A percentile compares a stretch with the other conserved stretches of the same genome.
phyloP scores from a whole-genome alignment of 1,140 invertebrate genomes.

The Alviniconcha marisindica region DNA sequence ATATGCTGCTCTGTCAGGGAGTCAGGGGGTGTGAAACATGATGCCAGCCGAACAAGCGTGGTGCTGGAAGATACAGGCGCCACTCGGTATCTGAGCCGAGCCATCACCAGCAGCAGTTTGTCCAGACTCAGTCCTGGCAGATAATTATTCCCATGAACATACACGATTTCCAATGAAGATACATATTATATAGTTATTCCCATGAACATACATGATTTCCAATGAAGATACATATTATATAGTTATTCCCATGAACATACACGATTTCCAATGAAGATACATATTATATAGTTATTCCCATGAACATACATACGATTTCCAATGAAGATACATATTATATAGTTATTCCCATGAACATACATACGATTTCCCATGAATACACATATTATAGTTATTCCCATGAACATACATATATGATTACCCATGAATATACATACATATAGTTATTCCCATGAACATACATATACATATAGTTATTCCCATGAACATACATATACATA shows the following conservation, averaged over 20 bases:
- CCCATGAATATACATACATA: conserved; percentile 10
- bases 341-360: no score
- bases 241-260: no score
- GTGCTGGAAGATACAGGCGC: neutral
- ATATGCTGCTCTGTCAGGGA: neutral
- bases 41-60: neutral
- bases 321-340: no score
- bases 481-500: neutral
- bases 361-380: neutral
- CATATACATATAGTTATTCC: neutral
- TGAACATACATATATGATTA: neutral
- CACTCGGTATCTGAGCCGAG: neutral
- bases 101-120: conserved; percentile 2
- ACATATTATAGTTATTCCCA: no score
- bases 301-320: no score
- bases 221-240: conserved; percentile 5
- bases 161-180: neutral
- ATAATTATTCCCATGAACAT: neutral
- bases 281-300: neutral
- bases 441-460: no score
- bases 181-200: no score
- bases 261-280: neutral
- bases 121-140: conserved; percentile 1
- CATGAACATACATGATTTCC: neutral
- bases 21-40: neutral